A percentile compares a stretch with the other conserved stretches of the same genome.
Conservation (phyloP, 1,140 invertebrate species). For the Hycleus cichorii region DNA sequence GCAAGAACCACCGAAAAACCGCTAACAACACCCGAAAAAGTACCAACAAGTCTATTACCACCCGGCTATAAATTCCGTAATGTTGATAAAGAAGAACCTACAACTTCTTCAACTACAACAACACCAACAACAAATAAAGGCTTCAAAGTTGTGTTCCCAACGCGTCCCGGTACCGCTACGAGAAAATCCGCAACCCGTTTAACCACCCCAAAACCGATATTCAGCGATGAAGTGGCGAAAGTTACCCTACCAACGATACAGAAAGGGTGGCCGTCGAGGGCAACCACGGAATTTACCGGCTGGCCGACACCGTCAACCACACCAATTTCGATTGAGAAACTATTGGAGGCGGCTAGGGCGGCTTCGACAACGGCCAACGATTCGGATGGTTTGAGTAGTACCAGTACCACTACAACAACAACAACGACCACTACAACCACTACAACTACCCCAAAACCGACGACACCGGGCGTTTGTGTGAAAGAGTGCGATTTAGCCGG, state of each 20-base stretch:
- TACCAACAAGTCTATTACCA: slow-evolving; percentile 43
- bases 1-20: slow-evolving; percentile 4
- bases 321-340: slow-evolving; percentile 73
- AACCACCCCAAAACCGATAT: slow-evolving; percentile 48
- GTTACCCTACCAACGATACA: slow-evolving; percentile 59
- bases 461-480: slow-evolving; percentile 71
- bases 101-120: slow-evolving; percentile 22
- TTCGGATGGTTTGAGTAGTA: too few relatives aligned
- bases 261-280: slow-evolving; percentile 74
- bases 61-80: slow-evolving; percentile 48
- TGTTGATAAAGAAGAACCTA: slow-evolving; percentile 2
- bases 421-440: slow-evolving; percentile 73
- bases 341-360: slow-evolving; percentile 63
- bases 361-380: slow-evolving; percentile 46
- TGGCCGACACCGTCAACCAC: slow-evolving; percentile 81
- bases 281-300: slow-evolving; percentile 80
- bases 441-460: slow-evolving; percentile 60
- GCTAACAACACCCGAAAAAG: slow-evolving; percentile 13
- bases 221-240: slow-evolving; percentile 33
- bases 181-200: slow-evolving; percentile 52
- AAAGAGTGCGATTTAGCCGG: slow-evolving; percentile 74
- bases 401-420: slow-evolving; percentile 52
- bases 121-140: slow-evolving; percentile 38
- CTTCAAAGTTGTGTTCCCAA: slow-evolving; percentile 71
- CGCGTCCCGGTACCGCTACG: slow-evolving; percentile 57